Conservation (phyloP, 2,797 vertebrate species). For the Lerista edwardsae region DNA sequence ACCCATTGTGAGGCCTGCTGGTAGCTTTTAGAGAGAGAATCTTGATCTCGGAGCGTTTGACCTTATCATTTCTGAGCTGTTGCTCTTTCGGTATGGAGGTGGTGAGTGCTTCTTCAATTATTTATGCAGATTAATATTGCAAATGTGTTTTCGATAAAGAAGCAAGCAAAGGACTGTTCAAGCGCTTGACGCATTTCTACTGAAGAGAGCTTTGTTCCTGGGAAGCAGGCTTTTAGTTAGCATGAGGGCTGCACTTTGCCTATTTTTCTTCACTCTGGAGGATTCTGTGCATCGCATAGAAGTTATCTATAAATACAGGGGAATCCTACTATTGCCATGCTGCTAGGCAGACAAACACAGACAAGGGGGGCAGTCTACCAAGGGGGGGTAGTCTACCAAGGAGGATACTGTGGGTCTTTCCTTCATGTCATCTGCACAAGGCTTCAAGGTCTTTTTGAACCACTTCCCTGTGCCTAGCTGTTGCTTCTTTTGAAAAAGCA, state of each 20-base stretch:
- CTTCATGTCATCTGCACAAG: not conserved
- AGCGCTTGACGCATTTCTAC: not conserved
- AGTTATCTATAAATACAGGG: constrained; percentile 6
- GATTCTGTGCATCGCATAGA: constrained; percentile 8
- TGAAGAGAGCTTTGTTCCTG: not conserved
- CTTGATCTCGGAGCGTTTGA: constrained; percentile 25
- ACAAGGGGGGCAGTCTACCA: too few species aligned
- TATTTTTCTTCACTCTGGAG: not conserved
- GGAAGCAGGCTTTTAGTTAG: not conserved
- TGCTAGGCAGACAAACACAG: not conserved
- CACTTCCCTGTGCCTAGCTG: not conserved
- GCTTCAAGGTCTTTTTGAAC: not conserved
- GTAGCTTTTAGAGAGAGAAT: not conserved
- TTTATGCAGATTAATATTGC: constrained; percentile 44
- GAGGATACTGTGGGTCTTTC: not conserved
- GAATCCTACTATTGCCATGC: constrained; percentile 7
- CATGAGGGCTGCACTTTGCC: not conserved
- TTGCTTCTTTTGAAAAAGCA: not conserved
- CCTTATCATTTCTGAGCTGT: not conserved
- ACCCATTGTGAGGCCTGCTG: not conserved
- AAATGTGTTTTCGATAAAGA: constrained; percentile 41
- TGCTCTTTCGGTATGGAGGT: not conserved
- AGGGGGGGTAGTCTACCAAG: too few species aligned
- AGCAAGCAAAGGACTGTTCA: not conserved
- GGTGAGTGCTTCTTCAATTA: constrained; percentile 49